Percentiles rank a stretch among this genome's conserved stretches.
phyloP scores from a whole-genome alignment of 2,797 vertebrate genomes.

The Tauraco hartlaubi region DNA sequence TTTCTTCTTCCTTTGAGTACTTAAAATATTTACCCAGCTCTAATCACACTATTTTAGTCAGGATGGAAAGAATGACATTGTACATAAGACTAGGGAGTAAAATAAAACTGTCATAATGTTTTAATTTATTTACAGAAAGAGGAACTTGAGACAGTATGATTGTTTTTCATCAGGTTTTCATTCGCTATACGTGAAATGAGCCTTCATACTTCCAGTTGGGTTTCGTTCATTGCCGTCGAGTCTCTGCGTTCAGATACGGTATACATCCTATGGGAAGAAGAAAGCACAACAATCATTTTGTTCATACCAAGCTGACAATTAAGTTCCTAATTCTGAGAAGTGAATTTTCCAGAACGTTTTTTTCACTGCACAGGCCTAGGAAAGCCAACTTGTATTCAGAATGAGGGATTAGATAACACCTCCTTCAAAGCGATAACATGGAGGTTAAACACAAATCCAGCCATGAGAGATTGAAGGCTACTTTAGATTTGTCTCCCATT shows the following conservation, averaged over 20 bases:
- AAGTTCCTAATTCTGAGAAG: neutral
- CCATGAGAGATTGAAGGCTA: neutral
- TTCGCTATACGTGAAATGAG: neutral
- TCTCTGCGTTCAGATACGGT: conserved; percentile 68
- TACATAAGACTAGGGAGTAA: conserved; percentile 23
- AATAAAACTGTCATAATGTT: conserved; percentile 9
- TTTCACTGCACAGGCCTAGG: neutral
- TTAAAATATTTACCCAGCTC: neutral
- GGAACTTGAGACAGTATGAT: neutral
- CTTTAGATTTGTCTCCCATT: neutral
- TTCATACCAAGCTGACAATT: neutral
- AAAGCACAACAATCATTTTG: neutral
- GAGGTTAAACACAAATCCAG: neutral
- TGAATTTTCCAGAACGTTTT: neutral
- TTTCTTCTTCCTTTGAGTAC: neutral
- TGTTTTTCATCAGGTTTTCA: conserved; percentile 11
- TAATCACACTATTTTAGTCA: neutral
- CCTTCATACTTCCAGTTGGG: conserved; percentile 76
- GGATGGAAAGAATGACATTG: neutral
- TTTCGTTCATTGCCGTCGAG: conserved; percentile 60
- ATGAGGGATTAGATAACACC: neutral
- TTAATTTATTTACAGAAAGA: conserved; percentile 44
- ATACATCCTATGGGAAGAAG: conserved; percentile 68
- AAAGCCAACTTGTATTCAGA: neutral
- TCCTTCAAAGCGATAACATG: neutral